A percentile compares a stretch with the other conserved stretches of the same genome.
Conservation (phyloP, 2,113 vertebrate genomes). For the Pedetes capensis region DNA sequence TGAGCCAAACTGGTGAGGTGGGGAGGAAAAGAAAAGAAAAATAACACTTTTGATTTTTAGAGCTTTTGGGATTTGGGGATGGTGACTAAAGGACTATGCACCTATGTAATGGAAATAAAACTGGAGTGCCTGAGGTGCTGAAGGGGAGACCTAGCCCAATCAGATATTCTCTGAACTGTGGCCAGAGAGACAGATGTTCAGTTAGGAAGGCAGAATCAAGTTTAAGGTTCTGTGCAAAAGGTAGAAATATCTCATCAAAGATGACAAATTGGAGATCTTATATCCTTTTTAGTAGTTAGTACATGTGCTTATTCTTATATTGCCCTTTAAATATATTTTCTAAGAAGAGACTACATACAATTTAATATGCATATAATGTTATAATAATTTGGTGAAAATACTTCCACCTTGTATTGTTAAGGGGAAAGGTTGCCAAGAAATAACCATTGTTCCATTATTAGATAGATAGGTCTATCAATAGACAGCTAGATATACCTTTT, state of each 20-base stretch:
- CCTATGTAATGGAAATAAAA: background rate
- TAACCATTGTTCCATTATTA: background rate
- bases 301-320: background rate
- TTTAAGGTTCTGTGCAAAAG: background rate
- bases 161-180: background rate
- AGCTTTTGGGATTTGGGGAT: too few species aligned
- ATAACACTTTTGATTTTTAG: background rate
- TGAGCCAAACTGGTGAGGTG: background rate
- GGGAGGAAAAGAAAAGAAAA: background rate
- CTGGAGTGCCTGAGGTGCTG: too few species aligned
- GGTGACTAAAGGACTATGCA: background rate
- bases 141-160: background rate
- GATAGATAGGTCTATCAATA: background rate
- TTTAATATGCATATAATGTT: background rate
- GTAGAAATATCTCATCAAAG: background rate
- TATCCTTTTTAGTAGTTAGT: background rate
- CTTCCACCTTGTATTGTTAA: background rate
- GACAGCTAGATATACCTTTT: background rate
- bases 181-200: background rate
- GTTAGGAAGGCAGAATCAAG: background rate
- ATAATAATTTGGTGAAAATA: background rate
- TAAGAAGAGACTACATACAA: background rate
- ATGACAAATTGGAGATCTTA: background rate
- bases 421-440: background rate
- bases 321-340: background rate